Conservation (phyloP, 1,140 invertebrate genomes). For the Microplitis demolitor region DNA sequence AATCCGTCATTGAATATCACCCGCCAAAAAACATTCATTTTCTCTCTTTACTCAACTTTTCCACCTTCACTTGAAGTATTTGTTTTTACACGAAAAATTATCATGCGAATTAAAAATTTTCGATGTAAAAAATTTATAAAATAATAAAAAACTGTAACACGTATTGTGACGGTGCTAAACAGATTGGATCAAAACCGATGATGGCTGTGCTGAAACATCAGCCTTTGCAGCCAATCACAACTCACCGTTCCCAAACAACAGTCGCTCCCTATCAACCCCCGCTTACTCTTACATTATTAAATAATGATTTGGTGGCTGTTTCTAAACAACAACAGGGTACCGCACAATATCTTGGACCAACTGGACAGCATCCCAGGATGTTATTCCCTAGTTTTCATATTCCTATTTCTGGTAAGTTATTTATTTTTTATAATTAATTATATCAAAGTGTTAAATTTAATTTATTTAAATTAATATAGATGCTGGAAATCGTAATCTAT, state of each 20-base stretch:
- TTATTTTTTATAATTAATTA: too few species aligned
- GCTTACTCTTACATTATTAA: slow-evolving; percentile 55
- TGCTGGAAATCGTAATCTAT: slow-evolving; percentile 46
- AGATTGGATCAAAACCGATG: slow-evolving; percentile 58
- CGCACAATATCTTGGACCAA: slow-evolving; percentile 49
- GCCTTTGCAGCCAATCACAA: slow-evolving; percentile 53
- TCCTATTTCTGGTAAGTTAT: slow-evolving; percentile 57
- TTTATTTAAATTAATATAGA: slow-evolving; percentile 37
- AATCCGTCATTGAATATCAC: too few species aligned
- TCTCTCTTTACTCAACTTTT: too few species aligned
- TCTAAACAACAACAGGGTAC: slow-evolving; percentile 54
- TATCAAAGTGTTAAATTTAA: not conserved
- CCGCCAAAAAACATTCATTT: too few species aligned
- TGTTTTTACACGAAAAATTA: too few species aligned
- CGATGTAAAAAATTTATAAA: slow-evolving; percentile 20
- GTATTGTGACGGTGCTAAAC: slow-evolving; percentile 48
- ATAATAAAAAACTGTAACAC: slow-evolving; percentile 37
- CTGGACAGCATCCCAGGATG: slow-evolving; percentile 50
- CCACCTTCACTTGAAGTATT: too few species aligned
- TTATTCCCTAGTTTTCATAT: slow-evolving; percentile 54
- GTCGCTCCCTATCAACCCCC: slow-evolving; percentile 49
- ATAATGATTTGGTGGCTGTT: slow-evolving; percentile 55
- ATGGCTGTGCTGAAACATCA: slow-evolving; percentile 59
- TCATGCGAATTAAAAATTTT: too few species aligned
- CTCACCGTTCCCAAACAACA: slow-evolving; percentile 52